Base-by-base conservation (phyloP, 2,888 invertebrate species). In the Epirrita christyi region DNA sequence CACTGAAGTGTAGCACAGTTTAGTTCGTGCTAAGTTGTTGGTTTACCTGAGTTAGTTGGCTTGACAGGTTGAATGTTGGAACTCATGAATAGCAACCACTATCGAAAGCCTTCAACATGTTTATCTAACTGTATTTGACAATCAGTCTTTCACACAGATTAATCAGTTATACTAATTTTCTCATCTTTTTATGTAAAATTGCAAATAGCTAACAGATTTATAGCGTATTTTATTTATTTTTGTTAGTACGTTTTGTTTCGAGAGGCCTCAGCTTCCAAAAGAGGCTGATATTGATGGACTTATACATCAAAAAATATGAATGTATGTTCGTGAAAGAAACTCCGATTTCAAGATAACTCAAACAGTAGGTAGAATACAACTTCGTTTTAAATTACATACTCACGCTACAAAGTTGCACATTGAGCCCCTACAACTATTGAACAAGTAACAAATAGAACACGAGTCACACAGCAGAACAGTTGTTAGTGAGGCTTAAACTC, bases 401-500 rank as follows among this genome's bases (percentile, higher is more conserved):
- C 32, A 4, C 2, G 32, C 2, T 3, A 21, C 21, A 4, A 7
- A 41, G 14, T 4, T 43, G n/a, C n/a, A 28, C 4, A 21, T 21
- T 4, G 21, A 28, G 11, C 27, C 5, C 14, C 21, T 21, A 21
- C 21, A 21, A 21, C n/a, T 21, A 21, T 21, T 4, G 21, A 21
- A 21, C 21, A 21, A 45, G 29, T 52, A 38, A 52, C 45, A 52
- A 43, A 52, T 48, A 54, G 21, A 37, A 44, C 55, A 32, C 52
- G 55, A 57, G 53, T 61, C 66, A 63, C 64, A 71, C 67, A 63
- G 44, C 52, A 49, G 57, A 55, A 56, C 61, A 65, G 68, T 71
- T 72, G 58, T 70, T 70, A 64, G 54, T 58, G 57, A 62, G 44
- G 59, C 63, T 66, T 64, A 59, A 66, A 64, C 64, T 60, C 43